Percentiles rank a stretch among this genome's conserved stretches.
phyloP scores from a whole-genome alignment of 30 jellyfish, hydroid and myxozoan genomes.

The Pelagia noctiluca region DNA sequence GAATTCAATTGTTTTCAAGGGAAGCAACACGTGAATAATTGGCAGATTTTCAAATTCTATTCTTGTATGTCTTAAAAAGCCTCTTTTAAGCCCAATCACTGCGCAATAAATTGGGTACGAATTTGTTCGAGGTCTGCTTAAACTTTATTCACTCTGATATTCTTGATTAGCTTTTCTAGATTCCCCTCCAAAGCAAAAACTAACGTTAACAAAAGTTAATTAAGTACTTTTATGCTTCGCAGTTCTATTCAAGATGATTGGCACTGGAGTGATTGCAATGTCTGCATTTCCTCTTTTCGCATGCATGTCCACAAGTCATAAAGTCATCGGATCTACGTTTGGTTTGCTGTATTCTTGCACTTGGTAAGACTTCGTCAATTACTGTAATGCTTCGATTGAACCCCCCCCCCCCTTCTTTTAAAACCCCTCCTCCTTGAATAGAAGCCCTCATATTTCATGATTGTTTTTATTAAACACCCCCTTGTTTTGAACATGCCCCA shows the following conservation, averaged over 20 bases:
- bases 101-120: too few relatives aligned
- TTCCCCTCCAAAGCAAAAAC: background rate
- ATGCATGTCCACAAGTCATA: slow-evolving; percentile 64
- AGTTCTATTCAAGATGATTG: slow-evolving; percentile 64
- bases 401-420: background rate
- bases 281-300: slow-evolving; percentile 69
- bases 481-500: too few relatives aligned
- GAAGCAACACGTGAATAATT: too few relatives aligned
- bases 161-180: background rate
- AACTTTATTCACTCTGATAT: background rate
- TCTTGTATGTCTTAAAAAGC: too few relatives aligned
- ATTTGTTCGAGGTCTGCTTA: too few relatives aligned
- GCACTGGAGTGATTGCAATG: slow-evolving; percentile 53
- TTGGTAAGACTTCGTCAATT: slow-evolving; percentile 56
- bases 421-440: slow-evolving; percentile 1
- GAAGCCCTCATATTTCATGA: too few relatives aligned
- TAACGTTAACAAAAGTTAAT: background rate
- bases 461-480: too few relatives aligned
- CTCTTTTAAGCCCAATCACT: too few relatives aligned
- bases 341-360: slow-evolving; percentile 52
- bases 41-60: too few relatives aligned
- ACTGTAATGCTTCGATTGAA: background rate
- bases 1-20: too few relatives aligned
- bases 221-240: background rate
- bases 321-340: slow-evolving; percentile 39